Percentiles rank a stretch among this genome's conserved stretches.
These are phyloP conservation scores for Drosophila nigrodunni DNA, from an alignment of 1,140 invertebrate genomes.

Conservation along the genomic window DNA sequence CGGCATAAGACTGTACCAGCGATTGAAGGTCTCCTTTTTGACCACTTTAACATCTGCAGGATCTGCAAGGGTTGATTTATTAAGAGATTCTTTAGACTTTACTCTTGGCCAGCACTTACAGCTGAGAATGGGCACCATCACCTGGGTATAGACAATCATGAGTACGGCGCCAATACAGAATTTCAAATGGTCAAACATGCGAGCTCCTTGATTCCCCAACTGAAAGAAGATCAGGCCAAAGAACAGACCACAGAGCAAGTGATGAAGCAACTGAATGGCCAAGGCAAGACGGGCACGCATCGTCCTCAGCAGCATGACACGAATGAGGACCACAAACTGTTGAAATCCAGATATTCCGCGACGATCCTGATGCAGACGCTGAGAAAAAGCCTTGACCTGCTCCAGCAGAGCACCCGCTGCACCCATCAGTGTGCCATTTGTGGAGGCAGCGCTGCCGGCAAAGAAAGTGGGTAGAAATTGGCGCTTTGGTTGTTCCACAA, in stretches of 20 bases:
- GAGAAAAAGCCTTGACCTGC: slow-evolving; percentile 73
- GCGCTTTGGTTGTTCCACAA: slow-evolving; percentile 74
- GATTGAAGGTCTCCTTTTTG: slow-evolving; percentile 92
- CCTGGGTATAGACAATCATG: slow-evolving; percentile 88
- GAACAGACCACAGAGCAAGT: slow-evolving; percentile 86
- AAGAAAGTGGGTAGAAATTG: slow-evolving; percentile 62
- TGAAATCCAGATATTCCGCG: slow-evolving; percentile 68
- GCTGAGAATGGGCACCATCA: slow-evolving; percentile 88
- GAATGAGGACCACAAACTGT: slow-evolving; percentile 76
- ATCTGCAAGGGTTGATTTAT: slow-evolving; percentile 86
- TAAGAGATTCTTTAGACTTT: neutral
- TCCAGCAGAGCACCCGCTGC: slow-evolving; percentile 64
- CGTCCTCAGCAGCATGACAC: slow-evolving; percentile 77
- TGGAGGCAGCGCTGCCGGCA: slow-evolving; percentile 66
- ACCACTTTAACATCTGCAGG: slow-evolving; percentile 92
- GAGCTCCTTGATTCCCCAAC: slow-evolving; percentile 87
- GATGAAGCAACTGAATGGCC: slow-evolving; percentile 87
- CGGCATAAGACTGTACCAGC: slow-evolving; percentile 92
- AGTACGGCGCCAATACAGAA: slow-evolving; percentile 88
- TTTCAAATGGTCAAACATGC: slow-evolving; percentile 89
- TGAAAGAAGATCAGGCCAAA: slow-evolving; percentile 86
- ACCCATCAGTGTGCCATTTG: slow-evolving; percentile 71
- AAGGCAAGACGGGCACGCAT: slow-evolving; percentile 85
- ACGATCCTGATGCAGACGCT: slow-evolving; percentile 50
- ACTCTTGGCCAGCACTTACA: slow-evolving; percentile 84